Base-by-base conservation (phyloP, 2,113 vertebrate species). In the Larimichthys crocea region DNA sequence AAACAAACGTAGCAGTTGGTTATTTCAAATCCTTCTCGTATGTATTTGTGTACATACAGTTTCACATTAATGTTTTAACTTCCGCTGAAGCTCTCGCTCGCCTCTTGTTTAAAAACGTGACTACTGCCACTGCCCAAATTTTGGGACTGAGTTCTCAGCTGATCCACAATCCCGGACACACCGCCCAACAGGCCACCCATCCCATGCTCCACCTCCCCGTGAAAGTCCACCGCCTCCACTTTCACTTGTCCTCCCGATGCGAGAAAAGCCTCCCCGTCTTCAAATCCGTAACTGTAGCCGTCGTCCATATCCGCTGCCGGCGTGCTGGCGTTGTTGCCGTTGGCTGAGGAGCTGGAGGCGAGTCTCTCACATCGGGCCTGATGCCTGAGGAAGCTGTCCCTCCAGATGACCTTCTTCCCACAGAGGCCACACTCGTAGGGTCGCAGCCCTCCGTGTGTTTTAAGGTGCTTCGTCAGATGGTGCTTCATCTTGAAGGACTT, bases 401-500 rank as follows among this genome's bases (percentile, higher is more conserved):
- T 88, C 95, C 95, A 96, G 17, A 96, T 93, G 8, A 96, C 94
- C 56, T 95, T 96, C 90, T 96, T 96, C 12, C 95, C 95, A 19
- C 95, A 96, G 26, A 94, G 71, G 76, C 87, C 55, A 67, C 95
- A 96, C 83, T 96, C 95, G 10, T 95, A 95, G 5, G 95, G 95
- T 71, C 93, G 90, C 85, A 96, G 87, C 24, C 94, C 94, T 0
- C 94, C 95, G 53, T 96, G 95, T 2, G 95, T 96, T 82, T 96
- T 96, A 5, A 96, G 94, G 92, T 96, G 95, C 82, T 96, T 95
- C 65, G 95, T 95, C 1, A 96, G 94, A 35, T 96, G 95, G 83
- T 96, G 95, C 88, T 96, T 96, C 95, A 96, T 96, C 84, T 96
- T 96, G 79, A 96, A 96, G 74, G 93, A 95, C 86, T 96, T 96